phyloP scores from a whole-genome alignment of 2,113 vertebrate species.

The Trematomus loennbergii region DNA sequence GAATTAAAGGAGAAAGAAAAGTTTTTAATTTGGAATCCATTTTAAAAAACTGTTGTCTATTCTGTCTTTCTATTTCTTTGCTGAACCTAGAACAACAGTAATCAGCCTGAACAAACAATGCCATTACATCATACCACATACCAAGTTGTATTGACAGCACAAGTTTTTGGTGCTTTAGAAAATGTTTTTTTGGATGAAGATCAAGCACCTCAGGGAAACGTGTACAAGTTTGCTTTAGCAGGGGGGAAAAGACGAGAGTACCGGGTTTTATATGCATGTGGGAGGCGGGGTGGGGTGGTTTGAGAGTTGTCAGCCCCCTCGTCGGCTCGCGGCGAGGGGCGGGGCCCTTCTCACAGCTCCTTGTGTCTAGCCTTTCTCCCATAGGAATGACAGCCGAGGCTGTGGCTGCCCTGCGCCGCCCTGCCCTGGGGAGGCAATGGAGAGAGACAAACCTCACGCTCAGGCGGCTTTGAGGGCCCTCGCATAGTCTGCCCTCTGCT shows the following conservation, averaged over 20 bases:
- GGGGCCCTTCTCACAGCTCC: conserved; percentile 82
- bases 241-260: not conserved
- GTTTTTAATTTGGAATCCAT: not conserved
- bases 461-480: conserved; percentile 73
- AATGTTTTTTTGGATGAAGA: conserved; percentile 57
- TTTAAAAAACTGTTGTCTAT: conserved; percentile 15
- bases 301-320: conserved; percentile 70
- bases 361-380: conserved; percentile 84
- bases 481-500: conserved; percentile 71
- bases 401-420: conserved; percentile 71
- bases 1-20: too few species aligned
- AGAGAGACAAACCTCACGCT: conserved; percentile 75
- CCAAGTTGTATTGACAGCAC: conserved; percentile 37
- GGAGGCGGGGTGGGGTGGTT: conserved; percentile 36
- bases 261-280: conserved; percentile 25
- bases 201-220: conserved; percentile 27
- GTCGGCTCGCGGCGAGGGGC: conserved; percentile 60
- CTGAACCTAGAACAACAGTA: conserved; percentile 3
- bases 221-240: conserved; percentile 17
- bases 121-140: conserved; percentile 45
- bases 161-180: conserved; percentile 53
- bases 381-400: conserved; percentile 81
- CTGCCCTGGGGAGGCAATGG: conserved; percentile 71
- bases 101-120: conserved; percentile 28
- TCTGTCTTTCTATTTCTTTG: conserved; percentile 68